Percentiles rank a stretch among this genome's conserved stretches.
Conservation (phyloP, 2,113 vertebrate species). For the Caranx melampygus region DNA sequence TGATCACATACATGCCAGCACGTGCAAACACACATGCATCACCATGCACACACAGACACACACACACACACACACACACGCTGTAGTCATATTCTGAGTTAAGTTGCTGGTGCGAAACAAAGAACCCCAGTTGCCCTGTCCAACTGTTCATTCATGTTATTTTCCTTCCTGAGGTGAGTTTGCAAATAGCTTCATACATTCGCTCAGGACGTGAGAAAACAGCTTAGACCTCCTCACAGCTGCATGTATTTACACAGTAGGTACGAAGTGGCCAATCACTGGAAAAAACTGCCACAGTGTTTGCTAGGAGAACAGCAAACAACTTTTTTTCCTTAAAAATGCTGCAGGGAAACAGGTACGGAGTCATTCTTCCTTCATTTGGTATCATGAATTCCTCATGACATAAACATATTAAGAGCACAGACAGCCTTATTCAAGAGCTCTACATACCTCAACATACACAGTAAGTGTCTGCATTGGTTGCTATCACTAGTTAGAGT, state of each 20-base stretch:
- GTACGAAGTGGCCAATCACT: slow-evolving; percentile 14
- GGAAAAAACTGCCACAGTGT: not conserved
- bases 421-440: slow-evolving; percentile 43
- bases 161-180: slow-evolving; percentile 32
- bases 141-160: slow-evolving; percentile 36
- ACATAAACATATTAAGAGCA: slow-evolving; percentile 36
- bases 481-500: slow-evolving; percentile 46
- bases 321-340: slow-evolving; percentile 11
- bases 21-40: not conserved
- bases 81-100: not conserved
- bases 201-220: slow-evolving; percentile 5
- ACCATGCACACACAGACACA: not conserved
- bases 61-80: not conserved
- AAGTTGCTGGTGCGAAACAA: slow-evolving; percentile 27
- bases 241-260: slow-evolving; percentile 50
- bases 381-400: slow-evolving; percentile 47
- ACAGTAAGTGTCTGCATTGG: slow-evolving; percentile 43
- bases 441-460: slow-evolving; percentile 48
- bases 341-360: slow-evolving; percentile 18
- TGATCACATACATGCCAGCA: slow-evolving; percentile 8
- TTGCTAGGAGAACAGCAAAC: slow-evolving; percentile 38
- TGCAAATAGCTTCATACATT: slow-evolving; percentile 39
- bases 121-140: slow-evolving; percentile 13
- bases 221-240: slow-evolving; percentile 28
- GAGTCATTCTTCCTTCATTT: slow-evolving; percentile 24